Conservation (phyloP, 2,888 invertebrate species). For the Apodemia zela region DNA sequence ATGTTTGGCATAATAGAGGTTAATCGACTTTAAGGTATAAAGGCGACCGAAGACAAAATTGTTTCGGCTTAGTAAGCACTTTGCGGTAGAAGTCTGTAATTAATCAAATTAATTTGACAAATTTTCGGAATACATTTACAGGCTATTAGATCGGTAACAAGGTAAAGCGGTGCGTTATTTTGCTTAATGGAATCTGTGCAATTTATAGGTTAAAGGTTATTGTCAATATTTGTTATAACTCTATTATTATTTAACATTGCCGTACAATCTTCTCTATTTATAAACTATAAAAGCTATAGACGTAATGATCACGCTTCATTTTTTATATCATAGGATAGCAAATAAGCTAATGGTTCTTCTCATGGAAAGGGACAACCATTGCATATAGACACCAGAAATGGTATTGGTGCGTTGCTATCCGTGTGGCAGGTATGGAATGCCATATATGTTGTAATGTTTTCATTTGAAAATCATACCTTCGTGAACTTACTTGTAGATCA, state of each 20-base stretch:
- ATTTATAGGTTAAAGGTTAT: not conserved
- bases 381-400: too few relatives aligned
- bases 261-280: too few relatives aligned
- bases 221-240: not conserved
- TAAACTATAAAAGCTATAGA: too few relatives aligned
- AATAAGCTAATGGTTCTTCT: too few relatives aligned
- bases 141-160: constrained; percentile 7
- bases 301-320: too few relatives aligned
- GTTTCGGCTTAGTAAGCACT: constrained; percentile 28
- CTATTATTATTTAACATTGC: not conserved
- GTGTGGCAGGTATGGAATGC: too few relatives aligned
- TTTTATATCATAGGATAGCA: too few relatives aligned
- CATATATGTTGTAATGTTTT: too few relatives aligned
- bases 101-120: constrained; percentile 28
- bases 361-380: too few relatives aligned
- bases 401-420: too few relatives aligned
- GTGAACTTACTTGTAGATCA: too few relatives aligned
- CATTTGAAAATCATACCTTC: too few relatives aligned
- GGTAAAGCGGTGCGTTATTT: not conserved
- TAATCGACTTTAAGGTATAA: constrained; percentile 35
- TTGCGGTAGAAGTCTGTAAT: constrained; percentile 25
- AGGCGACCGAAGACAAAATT: constrained; percentile 28
- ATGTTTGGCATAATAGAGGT: constrained; percentile 37
- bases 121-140: constrained; percentile 20
- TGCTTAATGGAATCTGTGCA: constrained; percentile 1